Conservation (phyloP, 2,888 invertebrate species). For the Cryptus viduatorius region DNA sequence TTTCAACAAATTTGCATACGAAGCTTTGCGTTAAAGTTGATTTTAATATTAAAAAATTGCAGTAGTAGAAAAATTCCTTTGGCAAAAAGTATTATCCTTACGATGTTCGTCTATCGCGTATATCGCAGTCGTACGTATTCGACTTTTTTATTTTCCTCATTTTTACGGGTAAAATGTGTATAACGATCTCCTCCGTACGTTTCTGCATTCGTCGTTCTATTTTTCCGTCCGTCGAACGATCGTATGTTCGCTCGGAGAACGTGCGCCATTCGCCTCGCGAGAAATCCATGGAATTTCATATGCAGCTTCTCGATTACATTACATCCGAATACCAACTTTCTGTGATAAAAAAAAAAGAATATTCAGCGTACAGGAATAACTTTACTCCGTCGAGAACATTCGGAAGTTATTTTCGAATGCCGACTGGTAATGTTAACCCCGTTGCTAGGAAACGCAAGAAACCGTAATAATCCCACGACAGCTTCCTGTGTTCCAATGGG, state of each 20-base stretch:
- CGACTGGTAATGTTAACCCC: constrained; percentile 5
- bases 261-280: background rate
- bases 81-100: no score
- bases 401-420: constrained; percentile 13
- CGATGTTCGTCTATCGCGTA: no score
- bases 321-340: background rate
- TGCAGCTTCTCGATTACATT: constrained; percentile 16
- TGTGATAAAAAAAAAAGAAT: constrained; percentile 10
- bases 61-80: no score
- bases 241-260: background rate
- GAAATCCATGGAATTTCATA: constrained; percentile 47
- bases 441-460: background rate
- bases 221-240: constrained; percentile 2
- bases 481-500: background rate
- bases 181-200: no score
- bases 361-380: constrained; percentile 7
- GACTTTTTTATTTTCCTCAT: no score
- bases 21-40: no score
- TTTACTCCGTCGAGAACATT: constrained; percentile 33
- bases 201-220: background rate
- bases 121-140: no score
- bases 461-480: background rate
- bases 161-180: no score
- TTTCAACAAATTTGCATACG: no score
- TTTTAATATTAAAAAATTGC: no score